These are phyloP conservation scores for Corbicula japonica DNA, from an alignment of 2,888 invertebrate species.

Conservation along the genomic window DNA sequence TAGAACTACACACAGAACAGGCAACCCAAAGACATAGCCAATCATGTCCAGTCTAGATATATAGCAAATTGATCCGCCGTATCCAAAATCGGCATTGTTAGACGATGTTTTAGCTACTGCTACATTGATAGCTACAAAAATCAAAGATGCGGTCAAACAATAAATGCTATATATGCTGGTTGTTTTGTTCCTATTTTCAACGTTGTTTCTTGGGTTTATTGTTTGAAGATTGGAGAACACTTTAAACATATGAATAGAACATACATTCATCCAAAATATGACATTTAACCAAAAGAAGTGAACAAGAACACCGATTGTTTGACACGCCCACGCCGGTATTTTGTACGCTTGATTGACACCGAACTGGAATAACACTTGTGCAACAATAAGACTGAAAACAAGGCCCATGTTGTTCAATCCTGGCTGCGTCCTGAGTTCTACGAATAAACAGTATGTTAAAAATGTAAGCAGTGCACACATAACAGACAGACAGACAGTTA, in stretches of 20 bases:
- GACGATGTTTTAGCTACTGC: background rate
- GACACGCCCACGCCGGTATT: conserved; percentile 32
- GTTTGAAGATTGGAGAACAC: conserved; percentile 22
- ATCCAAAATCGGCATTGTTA: conserved; percentile 34
- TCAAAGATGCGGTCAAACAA: conserved; percentile 10
- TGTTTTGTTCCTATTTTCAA: background rate
- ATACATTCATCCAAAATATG: conserved; percentile 59
- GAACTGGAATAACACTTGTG: conserved; percentile 55
- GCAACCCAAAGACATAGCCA: conserved; percentile 45
- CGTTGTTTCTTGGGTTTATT: background rate
- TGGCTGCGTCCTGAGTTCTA: conserved; percentile 53
- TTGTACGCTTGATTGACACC: conserved; percentile 16
- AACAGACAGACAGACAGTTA: conserved; percentile 41
- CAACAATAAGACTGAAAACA: conserved; percentile 33
- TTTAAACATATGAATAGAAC: conserved; percentile 53
- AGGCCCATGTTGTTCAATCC: conserved; percentile 60
- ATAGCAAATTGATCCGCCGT: conserved; percentile 49
- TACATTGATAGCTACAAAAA: conserved; percentile 43
- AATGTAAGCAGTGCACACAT: conserved; percentile 41
- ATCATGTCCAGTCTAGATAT: conserved; percentile 43
- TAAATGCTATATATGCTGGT: conserved; percentile 41
- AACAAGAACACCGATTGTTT: conserved; percentile 36
- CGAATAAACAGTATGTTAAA: conserved; percentile 41
- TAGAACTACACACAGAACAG: conserved; percentile 33
- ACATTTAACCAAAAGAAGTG: conserved; percentile 60